Base-by-base conservation (phyloP, 2,797 vertebrate genomes). In the Fistularia tabacaria region DNA sequence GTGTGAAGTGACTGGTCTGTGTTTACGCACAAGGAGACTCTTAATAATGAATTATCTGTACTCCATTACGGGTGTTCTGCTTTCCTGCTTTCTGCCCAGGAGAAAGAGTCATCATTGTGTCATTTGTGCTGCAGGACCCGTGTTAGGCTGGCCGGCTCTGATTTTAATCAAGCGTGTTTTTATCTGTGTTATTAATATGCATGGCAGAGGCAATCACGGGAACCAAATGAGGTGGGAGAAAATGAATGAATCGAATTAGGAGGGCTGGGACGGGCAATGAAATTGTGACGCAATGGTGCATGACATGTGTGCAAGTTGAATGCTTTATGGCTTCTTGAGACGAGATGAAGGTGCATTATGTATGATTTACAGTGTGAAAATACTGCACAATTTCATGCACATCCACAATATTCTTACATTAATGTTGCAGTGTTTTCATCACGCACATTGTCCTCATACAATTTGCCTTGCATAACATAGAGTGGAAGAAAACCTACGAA, bases 91-190 rank as follows among this genome's bases (percentile, higher is more conserved):
- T 54, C 60, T 63, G 64, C 76, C 65, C 65, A 0, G 1, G 52
- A 74, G 74, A 81, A 74, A 77, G 53, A 77, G 72, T 46, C 60
- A 13, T 65, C 69, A 49, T 64, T 47, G 69, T 55, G 70, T 64
- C 59, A 69, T 71, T 64, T 62, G 61, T 14, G 36, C 51, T 9
- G 36, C 12, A 51, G 51, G 54, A 64, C 6, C 40, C 64, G 63
- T 37, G 58, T 53, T 64, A 7, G 58, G 58, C 50, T 66, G 71
- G 65, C 60, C 25, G 36, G 54, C 62, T 71, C 72, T 50, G 74
- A 79, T 87, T 85, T 76, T 83, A 86, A 87, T 89, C 85, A 79
- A 73, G 77, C 38, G 54, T 65, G 70, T 84, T 86, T 85, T 82
- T 76, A 78, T 83, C 76, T 74, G 55, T 38, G 57, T 78, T 81